A percentile compares a stretch with the other conserved stretches of the same genome.
These are phyloP conservation scores for Eulemur rufifrons DNA, from an alignment of 2,113 vertebrate genomes.

Conservation along the genomic window DNA sequence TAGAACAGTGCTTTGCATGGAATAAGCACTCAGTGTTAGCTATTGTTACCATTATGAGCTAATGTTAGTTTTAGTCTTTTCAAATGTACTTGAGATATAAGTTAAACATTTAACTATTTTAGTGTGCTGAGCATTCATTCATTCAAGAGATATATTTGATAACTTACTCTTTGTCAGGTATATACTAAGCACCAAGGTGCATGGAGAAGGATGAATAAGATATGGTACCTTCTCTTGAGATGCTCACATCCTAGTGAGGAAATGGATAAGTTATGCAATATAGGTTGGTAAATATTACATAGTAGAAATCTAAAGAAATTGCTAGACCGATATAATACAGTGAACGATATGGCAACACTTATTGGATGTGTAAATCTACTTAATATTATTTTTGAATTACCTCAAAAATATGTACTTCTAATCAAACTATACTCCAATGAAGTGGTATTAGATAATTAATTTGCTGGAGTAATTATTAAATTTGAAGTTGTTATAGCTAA, in stretches of 20 bases:
- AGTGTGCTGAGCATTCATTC: constrained; percentile 3
- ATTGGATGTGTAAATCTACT: neutral
- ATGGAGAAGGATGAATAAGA: constrained; percentile 1
- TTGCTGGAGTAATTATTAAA: neutral
- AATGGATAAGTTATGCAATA: constrained; percentile 6
- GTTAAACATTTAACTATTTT: constrained; percentile 24
- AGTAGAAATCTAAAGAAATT: constrained; percentile 11
- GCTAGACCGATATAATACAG: neutral
- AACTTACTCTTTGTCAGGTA: neutral
- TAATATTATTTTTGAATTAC: neutral
- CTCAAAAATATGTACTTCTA: neutral
- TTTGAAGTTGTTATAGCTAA: neutral
- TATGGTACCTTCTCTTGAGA: neutral
- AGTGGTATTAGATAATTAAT: neutral
- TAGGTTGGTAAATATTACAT: neutral
- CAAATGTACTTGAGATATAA: constrained; percentile 23
- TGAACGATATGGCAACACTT: neutral
- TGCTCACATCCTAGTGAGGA: neutral
- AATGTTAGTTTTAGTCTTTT: constrained; percentile 26
- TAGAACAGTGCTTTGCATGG: neutral
- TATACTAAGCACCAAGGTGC: neutral
- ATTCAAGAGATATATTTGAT: constrained; percentile 18
- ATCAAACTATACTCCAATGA: neutral
- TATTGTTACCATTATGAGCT: neutral
- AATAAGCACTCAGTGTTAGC: neutral